Base-by-base conservation (phyloP, 2,888 invertebrate species). In the Drosophila tanythrix region DNA sequence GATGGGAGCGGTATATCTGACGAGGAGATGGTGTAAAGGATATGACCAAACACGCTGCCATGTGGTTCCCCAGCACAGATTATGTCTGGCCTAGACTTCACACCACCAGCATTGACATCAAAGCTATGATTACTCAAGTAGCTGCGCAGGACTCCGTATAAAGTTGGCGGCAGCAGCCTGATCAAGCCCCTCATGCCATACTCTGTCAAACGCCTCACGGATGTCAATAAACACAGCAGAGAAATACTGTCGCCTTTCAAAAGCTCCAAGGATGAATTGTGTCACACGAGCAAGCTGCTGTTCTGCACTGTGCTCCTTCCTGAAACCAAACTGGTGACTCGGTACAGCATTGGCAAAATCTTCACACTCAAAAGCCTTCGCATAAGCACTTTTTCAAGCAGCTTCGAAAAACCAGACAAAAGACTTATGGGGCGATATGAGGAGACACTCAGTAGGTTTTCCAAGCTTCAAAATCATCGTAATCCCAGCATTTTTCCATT, bases 171-270 rank as follows among this genome's bases (percentile, higher is more conserved):
- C 21, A 53, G 21, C 21, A 53, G 2, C 13, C 25, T 53, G 1
- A 35, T 13, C 3, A 7, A 53, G 25, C 2, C 55, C 55, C 2
- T 36, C 55, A 1, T 55, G 38, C 55, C 55, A 55, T 2, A 55
- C 55, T 0, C 55, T 21, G 11, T 56, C 55, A 6, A 56, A 56
- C 1, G 55, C 55, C n/a, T 56, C 27, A 1, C 38, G n/a, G 1
- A 40, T 27, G 6, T 56, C 55, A 4, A 56, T 29, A n/a, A 15
- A 56, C 1, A 56, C 55, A 7, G 55, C 55, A 10, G 55, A 56
- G 15, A 29, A 56, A n/a, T 11, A 29, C 11, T 29, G 27, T 6
- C 38, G 15, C 18, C 38, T 18, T 15, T 56, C 55, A 6, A 29
- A 56, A 11, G 55, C 55, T 2, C 11, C 3, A 5, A 40, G 1